Evolutionary conservation across 2,113 vertebrate genomes (phyloP), one percentile per base, ranked within the genome.

Genomic region (Lagopus muta): DNA sequence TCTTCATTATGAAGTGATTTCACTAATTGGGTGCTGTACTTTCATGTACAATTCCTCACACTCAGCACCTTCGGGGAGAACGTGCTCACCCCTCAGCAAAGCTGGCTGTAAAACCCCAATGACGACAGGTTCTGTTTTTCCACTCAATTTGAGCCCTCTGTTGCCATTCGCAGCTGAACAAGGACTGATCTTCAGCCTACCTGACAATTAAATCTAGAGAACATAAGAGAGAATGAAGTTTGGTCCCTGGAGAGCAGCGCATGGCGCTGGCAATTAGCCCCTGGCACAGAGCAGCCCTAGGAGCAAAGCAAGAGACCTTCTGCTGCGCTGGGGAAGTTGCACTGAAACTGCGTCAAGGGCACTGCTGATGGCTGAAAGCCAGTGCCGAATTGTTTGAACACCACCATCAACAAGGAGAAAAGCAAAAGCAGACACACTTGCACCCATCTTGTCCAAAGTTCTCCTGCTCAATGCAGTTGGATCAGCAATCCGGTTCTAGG

Each of bases 1-100:
- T 74, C 52, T 57, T 89, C 95, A 71, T 64, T 65, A 82, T 38
- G 60, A 93, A 86, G 66, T 40, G 79, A 93, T 86, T 94, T 88
- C 47, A 36, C 69, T 97, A 92, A 97, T 90, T 93, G 91, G 91
- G 43, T 82, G 87, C 78, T 91, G 89, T 74, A 64, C 25, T 93
- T 89, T 27, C 73, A 32, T 11, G 67, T 60, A 14, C 34, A 91
- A 77, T 82, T 91, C 82, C 87, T 89, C 87, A 54, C 4, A 10
- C 87, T 89, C 32, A 60, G 92, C 92, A 80, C 87, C 89, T 85
- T 38, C 64, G 45, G 75, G 87, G 82, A 80, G 87, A 66, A 66
- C 55, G 38, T 27, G 79, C 82, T 91, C 93, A 87, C 75, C 82
- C 67, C 82, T 91, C 84, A 82, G 71, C 92, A 78, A 30, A 13